A percentile compares a stretch with the other conserved stretches of the same genome.
Evolutionary conservation across 2,888 invertebrate species (phyloP).

Genomic region (Blastobasis lacticolella): DNA sequence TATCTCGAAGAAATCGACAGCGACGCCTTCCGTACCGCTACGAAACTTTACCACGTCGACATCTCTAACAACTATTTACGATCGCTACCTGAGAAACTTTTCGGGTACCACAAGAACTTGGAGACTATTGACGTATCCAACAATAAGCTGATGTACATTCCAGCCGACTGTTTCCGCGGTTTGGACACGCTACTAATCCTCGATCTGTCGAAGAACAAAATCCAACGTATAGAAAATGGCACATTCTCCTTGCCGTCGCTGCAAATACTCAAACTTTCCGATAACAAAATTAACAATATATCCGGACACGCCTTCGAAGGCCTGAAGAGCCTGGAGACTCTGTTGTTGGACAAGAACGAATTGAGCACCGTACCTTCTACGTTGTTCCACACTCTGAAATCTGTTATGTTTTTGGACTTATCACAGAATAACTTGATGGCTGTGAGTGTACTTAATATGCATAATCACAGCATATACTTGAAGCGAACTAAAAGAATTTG

Average conservation of each 20-base stretch:
- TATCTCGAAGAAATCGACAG: conserved; percentile 76
- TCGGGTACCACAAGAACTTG: conserved; percentile 73
- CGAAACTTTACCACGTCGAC: conserved; percentile 79
- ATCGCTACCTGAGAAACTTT: conserved; percentile 72
- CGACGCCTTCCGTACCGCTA: conserved; percentile 72
- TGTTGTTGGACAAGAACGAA: conserved; percentile 73
- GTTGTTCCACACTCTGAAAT: conserved; percentile 62
- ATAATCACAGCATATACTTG: neutral
- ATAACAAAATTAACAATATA: conserved; percentile 77
- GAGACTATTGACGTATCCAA: conserved; percentile 79
- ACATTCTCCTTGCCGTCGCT: conserved; percentile 75
- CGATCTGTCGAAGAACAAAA: conserved; percentile 80
- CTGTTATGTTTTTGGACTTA: conserved; percentile 69
- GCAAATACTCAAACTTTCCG: conserved; percentile 78
- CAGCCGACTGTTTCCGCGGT: conserved; percentile 72
- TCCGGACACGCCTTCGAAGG: conserved; percentile 72
- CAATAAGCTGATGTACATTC: conserved; percentile 76
- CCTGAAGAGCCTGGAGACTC: conserved; percentile 64
- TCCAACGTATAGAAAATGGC: conserved; percentile 73
- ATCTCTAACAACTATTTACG: conserved; percentile 78
- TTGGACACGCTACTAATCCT: conserved; percentile 77
- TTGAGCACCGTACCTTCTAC: conserved; percentile 58
- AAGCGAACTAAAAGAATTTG: no score
- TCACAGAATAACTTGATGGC: conserved; percentile 69
- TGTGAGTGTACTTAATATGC: conserved; percentile 41